Conservation (phyloP, 2,888 invertebrate genomes). For the Phengaris alcon region DNA sequence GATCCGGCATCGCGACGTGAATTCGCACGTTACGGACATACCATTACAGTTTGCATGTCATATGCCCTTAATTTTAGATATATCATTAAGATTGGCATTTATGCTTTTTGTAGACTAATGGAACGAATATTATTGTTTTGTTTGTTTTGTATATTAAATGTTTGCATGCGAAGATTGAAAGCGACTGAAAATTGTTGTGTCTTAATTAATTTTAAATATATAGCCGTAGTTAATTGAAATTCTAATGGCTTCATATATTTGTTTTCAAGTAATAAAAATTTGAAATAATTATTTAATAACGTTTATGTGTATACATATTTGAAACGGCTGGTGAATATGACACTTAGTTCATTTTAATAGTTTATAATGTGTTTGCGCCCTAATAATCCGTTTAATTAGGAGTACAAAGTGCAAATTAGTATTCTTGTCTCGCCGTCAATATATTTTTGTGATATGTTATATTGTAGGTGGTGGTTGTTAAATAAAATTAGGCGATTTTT, state of each 20-base stretch:
- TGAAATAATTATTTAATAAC: not conserved
- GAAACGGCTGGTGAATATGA: not conserved
- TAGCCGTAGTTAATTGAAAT: not conserved
- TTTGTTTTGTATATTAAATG: slow-evolving; percentile 21
- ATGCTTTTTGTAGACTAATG: slow-evolving; percentile 22
- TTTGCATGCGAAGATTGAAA: slow-evolving; percentile 22
- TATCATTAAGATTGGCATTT: slow-evolving; percentile 18
- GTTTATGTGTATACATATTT: not conserved
- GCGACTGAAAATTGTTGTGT: slow-evolving; percentile 1
- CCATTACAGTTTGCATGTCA: slow-evolving; percentile 8
- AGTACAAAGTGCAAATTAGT: not conserved
- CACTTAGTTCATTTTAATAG: not conserved
- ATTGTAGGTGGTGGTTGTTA: too few relatives aligned
- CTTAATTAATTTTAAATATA: not conserved
- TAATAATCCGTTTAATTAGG: not conserved
- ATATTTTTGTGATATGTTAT: too few relatives aligned
- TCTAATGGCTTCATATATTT: slow-evolving; percentile 5
- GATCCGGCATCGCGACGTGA: too few relatives aligned
- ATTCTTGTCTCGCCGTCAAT: too few relatives aligned
- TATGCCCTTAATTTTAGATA: slow-evolving; percentile 21
- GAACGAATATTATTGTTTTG: slow-evolving; percentile 16
- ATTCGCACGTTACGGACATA: too few relatives aligned
- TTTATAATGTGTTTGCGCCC: not conserved
- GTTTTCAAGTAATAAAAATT: not conserved
- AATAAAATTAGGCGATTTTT: too few relatives aligned